These are phyloP conservation scores for Cygnus atratus DNA, from an alignment of 2,113 vertebrate genomes.

Conservation along the genomic window DNA sequence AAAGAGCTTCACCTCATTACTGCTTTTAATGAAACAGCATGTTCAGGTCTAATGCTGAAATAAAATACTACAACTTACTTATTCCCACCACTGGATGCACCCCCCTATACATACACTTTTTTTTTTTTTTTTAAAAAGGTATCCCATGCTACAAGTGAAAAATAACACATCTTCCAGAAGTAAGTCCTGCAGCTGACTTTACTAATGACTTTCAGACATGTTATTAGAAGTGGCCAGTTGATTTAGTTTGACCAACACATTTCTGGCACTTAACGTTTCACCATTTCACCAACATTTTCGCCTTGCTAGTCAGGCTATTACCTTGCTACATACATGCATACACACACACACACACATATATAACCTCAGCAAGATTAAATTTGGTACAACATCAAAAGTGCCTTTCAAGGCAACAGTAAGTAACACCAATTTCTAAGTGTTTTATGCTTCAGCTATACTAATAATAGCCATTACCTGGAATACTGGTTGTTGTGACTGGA, in stretches of 20 bases:
- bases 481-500: neutral
- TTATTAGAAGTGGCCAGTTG: neutral
- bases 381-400: neutral
- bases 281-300: neutral
- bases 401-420: neutral
- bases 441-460: neutral
- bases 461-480: conserved; percentile 53
- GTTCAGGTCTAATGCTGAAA: neutral
- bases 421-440: neutral
- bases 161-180: neutral
- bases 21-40: neutral
- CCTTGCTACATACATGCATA: neutral
- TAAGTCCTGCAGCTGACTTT: neutral
- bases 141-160: neutral
- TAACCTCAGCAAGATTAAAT: neutral
- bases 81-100: neutral
- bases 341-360: neutral
- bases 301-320: neutral
- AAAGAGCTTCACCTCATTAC: neutral
- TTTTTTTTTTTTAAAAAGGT: neutral
- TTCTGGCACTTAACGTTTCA: neutral
- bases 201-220: neutral
- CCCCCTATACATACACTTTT: neutral
- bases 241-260: neutral
- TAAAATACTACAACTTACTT: neutral